Conservation (phyloP, 2,113 vertebrate genomes). For the Eonycteris spelaea region DNA sequence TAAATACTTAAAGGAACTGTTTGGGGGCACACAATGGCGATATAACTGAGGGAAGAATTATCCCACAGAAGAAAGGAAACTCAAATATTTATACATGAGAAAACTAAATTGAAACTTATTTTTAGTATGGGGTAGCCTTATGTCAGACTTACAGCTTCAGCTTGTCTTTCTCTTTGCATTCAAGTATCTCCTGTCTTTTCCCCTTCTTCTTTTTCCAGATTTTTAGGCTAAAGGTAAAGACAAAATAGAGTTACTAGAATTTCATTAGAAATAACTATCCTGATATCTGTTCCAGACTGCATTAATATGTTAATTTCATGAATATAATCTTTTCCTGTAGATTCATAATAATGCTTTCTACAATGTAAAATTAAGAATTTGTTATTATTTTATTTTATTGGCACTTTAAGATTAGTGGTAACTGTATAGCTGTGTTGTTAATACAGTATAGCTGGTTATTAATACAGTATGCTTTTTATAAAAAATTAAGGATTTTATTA, state of each 20-base stretch:
- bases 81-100: conserved; percentile 63
- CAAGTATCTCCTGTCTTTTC: conserved; percentile 36
- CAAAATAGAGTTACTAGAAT: neutral
- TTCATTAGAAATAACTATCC: neutral
- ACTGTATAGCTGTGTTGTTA: neutral
- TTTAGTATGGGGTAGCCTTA: conserved; percentile 49
- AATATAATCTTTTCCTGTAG: neutral
- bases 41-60: neutral
- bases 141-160: conserved; percentile 12
- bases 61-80: conserved; percentile 43
- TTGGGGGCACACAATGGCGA: neutral
- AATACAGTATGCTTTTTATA: neutral
- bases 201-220: conserved; percentile 1
- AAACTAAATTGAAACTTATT: conserved; percentile 59
- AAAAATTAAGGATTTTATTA: conserved; percentile 9
- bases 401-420: conserved; percentile 20
- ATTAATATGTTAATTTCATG: neutral
- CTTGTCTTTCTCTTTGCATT: conserved; percentile 47
- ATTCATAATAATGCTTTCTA: conserved; percentile 28
- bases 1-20: conserved; percentile 29
- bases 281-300: neutral
- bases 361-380: neutral
- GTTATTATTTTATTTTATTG: neutral
- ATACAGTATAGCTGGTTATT: neutral
- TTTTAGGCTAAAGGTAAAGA: conserved; percentile 44